These are phyloP conservation scores for Chelmon rostratus DNA, from an alignment of 2,797 vertebrate species.

Conservation along the genomic window DNA sequence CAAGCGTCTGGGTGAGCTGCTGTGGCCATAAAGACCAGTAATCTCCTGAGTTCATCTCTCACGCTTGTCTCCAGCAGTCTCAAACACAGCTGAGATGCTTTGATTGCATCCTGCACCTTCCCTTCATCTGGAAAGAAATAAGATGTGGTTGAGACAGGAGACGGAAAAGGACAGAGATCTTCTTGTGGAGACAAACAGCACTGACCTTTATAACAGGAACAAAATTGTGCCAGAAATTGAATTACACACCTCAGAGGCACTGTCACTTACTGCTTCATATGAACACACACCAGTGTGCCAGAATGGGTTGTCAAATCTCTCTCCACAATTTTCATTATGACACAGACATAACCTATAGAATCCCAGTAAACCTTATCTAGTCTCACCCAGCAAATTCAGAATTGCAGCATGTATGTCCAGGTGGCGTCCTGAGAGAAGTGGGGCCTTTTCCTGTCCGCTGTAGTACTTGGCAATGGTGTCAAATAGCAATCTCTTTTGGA, in stretches of 20 bases:
- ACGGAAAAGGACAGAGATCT: neutral
- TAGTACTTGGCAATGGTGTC: conserved; percentile 91
- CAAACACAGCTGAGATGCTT: conserved; percentile 88
- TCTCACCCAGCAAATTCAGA: conserved; percentile 89
- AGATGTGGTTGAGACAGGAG: neutral
- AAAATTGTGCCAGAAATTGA: neutral
- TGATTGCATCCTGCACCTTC: conserved; percentile 84
- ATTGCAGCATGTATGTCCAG: conserved; percentile 86
- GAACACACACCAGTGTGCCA: neutral
- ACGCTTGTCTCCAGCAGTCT: conserved; percentile 82
- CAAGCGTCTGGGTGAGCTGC: conserved; percentile 81
- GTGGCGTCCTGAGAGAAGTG: conserved; percentile 86
- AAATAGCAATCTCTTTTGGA: conserved; percentile 89
- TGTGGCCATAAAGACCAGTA: conserved; percentile 85
- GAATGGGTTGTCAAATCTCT: neutral
- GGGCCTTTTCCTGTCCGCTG: conserved; percentile 84
- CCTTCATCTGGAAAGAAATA: conserved; percentile 61
- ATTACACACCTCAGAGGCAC: too few relatives aligned
- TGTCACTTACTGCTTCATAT: neutral
- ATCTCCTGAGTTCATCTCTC: conserved; percentile 86
- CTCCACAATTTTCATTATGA: neutral
- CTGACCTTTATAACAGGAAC: neutral
- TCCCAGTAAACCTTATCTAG: neutral
- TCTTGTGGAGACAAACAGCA: neutral
- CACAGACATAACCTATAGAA: neutral